Base-by-base conservation (phyloP, 2,113 vertebrate genomes). In the Microcebus murinus region DNA sequence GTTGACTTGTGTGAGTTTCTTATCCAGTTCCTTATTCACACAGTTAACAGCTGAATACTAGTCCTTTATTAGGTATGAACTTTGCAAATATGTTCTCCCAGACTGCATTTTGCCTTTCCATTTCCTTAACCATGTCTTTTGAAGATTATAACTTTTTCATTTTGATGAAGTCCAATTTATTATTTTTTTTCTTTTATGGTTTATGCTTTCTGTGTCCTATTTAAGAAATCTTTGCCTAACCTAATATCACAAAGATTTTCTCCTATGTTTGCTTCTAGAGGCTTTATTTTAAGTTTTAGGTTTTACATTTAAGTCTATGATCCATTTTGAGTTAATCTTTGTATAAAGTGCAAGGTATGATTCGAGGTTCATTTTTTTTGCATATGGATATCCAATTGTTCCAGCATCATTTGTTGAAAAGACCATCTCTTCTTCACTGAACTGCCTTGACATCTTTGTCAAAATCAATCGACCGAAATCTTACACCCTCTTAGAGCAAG, bases 261-360 rank as follows among this genome's bases (percentile, higher is more conserved):
- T 82, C 31, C 73, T 50, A 21, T 25, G 39, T 63, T 82, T 94
- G 68, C 73, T 73, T 97, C 81, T 73, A 90, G 17, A 77, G n/a
- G 36, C 91, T 84, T 94, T 73, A 65, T 12, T 23, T 55, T 6
- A 55, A 55, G 3, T 29, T 61, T 81, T 20, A 55, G 57, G 48
- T 59, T 83, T 93, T 67, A 82, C 1, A 36, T 59, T 61, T 31
- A 81, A 14, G 25, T 67, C n/a, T 80, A 14, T 8, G 1, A 71
- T 85, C 21, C 31, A 76, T 76, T 77, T 90, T 68, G 71, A 71
- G 61, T 27, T 70, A 14, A 81, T 42, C 36, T 90, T 34, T 71
- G 9, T 14, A 25, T 48, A n/a, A 8, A 15, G 34, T 31, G 0
- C 63, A 50, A 93, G 4, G 18, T 61, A 42, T 52, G 8, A 39